A percentile compares a stretch with the other conserved stretches of the same genome.
Conservation (phyloP, 2,888 invertebrate species). For the Alcis repandata region DNA sequence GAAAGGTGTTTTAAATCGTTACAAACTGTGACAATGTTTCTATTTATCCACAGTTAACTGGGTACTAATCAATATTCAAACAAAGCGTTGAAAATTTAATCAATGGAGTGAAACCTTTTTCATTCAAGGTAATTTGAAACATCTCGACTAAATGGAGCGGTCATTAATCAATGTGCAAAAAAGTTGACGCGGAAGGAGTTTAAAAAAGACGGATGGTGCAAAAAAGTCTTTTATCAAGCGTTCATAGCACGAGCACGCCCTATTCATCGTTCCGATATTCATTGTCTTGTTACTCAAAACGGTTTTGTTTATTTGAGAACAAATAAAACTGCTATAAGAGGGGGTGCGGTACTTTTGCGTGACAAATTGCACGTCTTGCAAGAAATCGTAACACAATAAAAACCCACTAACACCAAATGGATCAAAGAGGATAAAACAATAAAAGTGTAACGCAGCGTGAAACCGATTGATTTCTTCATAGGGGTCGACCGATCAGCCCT, state of each 20-base stretch:
- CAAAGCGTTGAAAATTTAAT: constrained; percentile 54
- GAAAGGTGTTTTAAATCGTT: constrained; percentile 42
- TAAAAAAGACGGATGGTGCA: constrained; percentile 62
- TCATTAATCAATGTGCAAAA: constrained; percentile 73
- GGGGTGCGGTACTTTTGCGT: constrained; percentile 22
- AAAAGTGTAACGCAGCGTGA: constrained; percentile 62
- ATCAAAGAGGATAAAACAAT: constrained; percentile 66
- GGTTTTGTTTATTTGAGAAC: constrained; percentile 48
- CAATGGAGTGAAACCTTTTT: constrained; percentile 58
- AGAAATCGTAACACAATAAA: constrained; percentile 38
- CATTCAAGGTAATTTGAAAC: constrained; percentile 57
- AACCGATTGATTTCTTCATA: constrained; percentile 69
- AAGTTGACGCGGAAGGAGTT: constrained; percentile 68
- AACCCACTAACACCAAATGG: constrained; percentile 45
- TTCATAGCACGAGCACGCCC: constrained; percentile 55
- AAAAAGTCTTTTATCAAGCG: constrained; percentile 66
- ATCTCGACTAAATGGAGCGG: constrained; percentile 60
- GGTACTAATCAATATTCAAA: constrained; percentile 34
- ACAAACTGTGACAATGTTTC: constrained; percentile 18
- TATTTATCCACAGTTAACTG: constrained; percentile 9
- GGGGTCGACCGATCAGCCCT: constrained; percentile 58
- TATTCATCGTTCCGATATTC: constrained; percentile 60
- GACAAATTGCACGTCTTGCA: constrained; percentile 39
- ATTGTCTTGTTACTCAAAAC: constrained; percentile 48
- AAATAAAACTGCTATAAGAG: constrained; percentile 30